These are phyloP conservation scores for Clarias fuscus DNA, from an alignment of 2,797 vertebrate genomes.

Conservation along the genomic window DNA sequence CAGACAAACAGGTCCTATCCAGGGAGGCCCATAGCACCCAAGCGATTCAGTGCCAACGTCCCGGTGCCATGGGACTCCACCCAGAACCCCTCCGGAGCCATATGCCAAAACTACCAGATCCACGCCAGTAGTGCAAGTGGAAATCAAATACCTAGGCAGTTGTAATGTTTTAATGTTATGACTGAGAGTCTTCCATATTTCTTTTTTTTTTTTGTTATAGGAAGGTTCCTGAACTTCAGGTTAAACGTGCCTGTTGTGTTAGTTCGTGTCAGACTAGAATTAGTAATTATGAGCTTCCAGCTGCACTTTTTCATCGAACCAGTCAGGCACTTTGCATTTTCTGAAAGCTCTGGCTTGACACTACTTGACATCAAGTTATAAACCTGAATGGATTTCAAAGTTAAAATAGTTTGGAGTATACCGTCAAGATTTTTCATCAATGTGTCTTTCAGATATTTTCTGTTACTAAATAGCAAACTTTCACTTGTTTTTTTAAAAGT, in stretches of 20 bases:
- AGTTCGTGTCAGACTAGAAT: neutral
- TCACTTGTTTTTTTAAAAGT: neutral
- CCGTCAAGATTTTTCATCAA: neutral
- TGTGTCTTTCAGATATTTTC: neutral
- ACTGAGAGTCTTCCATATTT: neutral
- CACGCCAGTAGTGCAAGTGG: too few species aligned
- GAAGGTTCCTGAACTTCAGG: neutral
- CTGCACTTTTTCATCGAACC: neutral
- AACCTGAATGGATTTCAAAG: neutral
- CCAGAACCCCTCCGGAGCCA: too few species aligned
- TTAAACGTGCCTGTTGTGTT: neutral
- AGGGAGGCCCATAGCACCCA: too few species aligned
- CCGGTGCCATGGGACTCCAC: too few species aligned
- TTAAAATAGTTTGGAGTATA: neutral
- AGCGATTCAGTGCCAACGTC: too few species aligned
- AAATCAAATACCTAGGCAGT: too few species aligned
- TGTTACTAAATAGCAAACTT: neutral
- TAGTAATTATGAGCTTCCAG: neutral
- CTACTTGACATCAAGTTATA: neutral
- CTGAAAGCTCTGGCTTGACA: neutral
- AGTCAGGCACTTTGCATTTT: neutral
- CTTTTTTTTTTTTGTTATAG: neutral
- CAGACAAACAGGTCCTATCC: too few species aligned
- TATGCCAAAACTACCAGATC: too few species aligned
- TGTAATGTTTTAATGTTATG: too few species aligned